Percentiles rank a stretch among this genome's conserved stretches.
phyloP scores from a whole-genome alignment of 2,888 invertebrate species.

The Bedellia somnulentella region DNA sequence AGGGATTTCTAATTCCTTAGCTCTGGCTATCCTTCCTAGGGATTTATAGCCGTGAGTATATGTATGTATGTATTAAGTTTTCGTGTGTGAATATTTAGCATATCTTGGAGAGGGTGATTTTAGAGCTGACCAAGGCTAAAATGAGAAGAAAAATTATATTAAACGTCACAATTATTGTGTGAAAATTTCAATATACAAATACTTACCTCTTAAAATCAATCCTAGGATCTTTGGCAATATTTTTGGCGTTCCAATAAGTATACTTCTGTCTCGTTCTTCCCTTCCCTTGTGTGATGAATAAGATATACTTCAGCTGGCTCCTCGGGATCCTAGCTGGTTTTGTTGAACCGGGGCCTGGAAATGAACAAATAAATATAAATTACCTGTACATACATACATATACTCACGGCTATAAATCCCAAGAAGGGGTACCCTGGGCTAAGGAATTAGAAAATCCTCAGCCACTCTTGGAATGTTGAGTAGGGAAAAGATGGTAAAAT shows the following conservation, averaged over 20 bases:
- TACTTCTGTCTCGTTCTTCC: conserved; percentile 28
- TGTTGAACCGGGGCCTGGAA: conserved; percentile 39
- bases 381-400: neutral
- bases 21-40: no score
- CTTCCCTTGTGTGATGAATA: conserved; percentile 45
- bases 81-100: no score
- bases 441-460: no score
- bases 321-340: conserved; percentile 36
- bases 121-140: no score
- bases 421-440: no score
- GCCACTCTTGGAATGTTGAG: no score
- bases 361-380: neutral
- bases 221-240: conserved; percentile 35
- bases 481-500: no score
- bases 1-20: no score
- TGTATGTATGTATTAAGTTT: no score
- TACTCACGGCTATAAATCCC: no score
- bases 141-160: neutral
- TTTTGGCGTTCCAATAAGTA: conserved; percentile 36
- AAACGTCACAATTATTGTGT: neutral
- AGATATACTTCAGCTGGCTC: conserved; percentile 34
- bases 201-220: conserved; percentile 34
- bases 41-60: no score
- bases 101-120: no score
- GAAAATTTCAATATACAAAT: neutral